Evolutionary conservation across 2,888 invertebrate species (phyloP).

Genomic region (Polietes domitor): DNA sequence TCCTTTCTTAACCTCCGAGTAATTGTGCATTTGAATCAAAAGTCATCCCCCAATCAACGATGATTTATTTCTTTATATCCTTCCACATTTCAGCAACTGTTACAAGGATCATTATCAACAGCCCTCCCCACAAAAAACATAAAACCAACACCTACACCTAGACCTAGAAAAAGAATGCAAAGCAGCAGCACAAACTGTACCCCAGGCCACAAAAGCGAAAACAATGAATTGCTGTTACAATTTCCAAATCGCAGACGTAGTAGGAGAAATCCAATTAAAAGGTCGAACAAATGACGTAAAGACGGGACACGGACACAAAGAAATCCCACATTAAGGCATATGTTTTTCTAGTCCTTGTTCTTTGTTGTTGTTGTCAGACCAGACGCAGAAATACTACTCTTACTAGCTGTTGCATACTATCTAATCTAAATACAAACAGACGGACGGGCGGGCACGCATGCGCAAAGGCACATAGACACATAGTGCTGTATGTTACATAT

Average conservation of each 20-base stretch:
- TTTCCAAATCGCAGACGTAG: background rate
- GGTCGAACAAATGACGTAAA: background rate
- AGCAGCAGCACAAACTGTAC: conserved; percentile 11
- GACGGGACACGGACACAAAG: background rate
- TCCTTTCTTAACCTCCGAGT: background rate
- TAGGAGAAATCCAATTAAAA: conserved; percentile 1
- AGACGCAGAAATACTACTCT: background rate
- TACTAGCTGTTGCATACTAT: conserved; percentile 40
- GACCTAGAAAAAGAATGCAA: background rate
- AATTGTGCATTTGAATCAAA: background rate
- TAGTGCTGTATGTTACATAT: background rate
- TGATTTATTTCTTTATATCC: conserved; percentile 23
- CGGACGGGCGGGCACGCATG: background rate
- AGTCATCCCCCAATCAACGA: background rate
- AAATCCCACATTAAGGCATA: conserved; percentile 57
- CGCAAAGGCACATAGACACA: background rate
- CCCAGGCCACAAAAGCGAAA: conserved; percentile 38
- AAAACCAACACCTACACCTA: conserved; percentile 48
- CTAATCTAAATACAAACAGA: conserved; percentile 48
- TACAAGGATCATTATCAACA: conserved; percentile 58
- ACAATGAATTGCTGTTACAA: background rate
- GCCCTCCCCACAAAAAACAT: conserved; percentile 39
- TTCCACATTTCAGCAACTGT: conserved; percentile 64
- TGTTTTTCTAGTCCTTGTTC: conserved; percentile 55
- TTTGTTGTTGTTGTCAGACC: conserved; percentile 23